Evolutionary conservation across 30 jellyfish, hydroid and myxozoan genomes (phyloP).

Genomic region (Turritopsis rubra): DNA sequence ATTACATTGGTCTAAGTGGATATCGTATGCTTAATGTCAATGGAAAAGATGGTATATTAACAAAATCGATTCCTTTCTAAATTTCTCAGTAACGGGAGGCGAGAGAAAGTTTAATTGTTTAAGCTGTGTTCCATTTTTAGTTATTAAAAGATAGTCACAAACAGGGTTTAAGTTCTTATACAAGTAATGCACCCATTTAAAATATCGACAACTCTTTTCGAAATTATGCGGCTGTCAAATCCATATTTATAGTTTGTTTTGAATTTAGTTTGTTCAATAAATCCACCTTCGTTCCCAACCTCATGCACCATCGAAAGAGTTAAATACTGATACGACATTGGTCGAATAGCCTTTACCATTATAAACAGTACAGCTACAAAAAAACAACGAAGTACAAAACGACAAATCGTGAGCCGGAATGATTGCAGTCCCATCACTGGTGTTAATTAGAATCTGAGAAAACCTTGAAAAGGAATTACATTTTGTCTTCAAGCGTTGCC

Average conservation of each 20-base stretch:
- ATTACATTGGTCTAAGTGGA: too few relatives aligned
- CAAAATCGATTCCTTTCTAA: too few relatives aligned
- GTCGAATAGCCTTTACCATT: slow-evolving; percentile 30
- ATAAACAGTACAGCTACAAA: slow-evolving; percentile 27
- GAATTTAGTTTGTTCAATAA: background rate
- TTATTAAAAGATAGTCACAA: background rate
- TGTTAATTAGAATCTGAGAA: background rate
- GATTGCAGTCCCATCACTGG: background rate
- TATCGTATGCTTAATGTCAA: too few relatives aligned
- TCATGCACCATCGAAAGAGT: slow-evolving; percentile 22
- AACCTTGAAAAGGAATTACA: slow-evolving; percentile 21
- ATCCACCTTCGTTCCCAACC: slow-evolving; percentile 13
- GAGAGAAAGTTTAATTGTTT: background rate
- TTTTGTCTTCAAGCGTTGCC: slow-evolving; percentile 32
- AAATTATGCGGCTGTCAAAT: background rate
- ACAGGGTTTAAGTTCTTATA: background rate
- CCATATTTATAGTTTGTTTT: background rate
- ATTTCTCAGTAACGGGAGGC: too few relatives aligned
- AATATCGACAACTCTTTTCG: background rate
- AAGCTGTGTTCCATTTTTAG: background rate
- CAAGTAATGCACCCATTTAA: background rate
- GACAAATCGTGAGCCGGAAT: slow-evolving; percentile 17
- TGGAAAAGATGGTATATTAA: too few relatives aligned
- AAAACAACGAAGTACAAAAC: slow-evolving; percentile 28
- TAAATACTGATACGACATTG: slow-evolving; percentile 33